A percentile compares a stretch with the other conserved stretches of the same genome.
These are phyloP conservation scores for fruit fly (Drosophila melanogaster) DNA, from an alignment of 1,140 invertebrate species.

Conservation along the genomic window Release_6_plus_ISO1_MT NT_037436.4:674001-674500, in stretches of 20 bases:
- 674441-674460: constrained; percentile 20
- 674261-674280: not conserved
- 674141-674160: constrained; percentile 1
- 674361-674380: too few relatives aligned
- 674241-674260: constrained; percentile 67
- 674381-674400: accelerated
- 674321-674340: not conserved
- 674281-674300: constrained; percentile 24
- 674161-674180: constrained; percentile 29
- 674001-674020: constrained; percentile 21
- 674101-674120: constrained; percentile 30
- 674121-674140: constrained; percentile 3
- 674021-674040: constrained; percentile 66
- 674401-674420: constrained; percentile 6
- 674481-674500: constrained; percentile 26
- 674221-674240: constrained; percentile 79
- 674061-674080: constrained; percentile 44
- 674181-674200: constrained; percentile 76
- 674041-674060: constrained; percentile 42
- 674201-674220: constrained; percentile 72
- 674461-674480: constrained; percentile 76
- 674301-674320: constrained; percentile 5
- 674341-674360: not conserved
- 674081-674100: constrained; percentile 58
- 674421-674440: constrained; percentile 70